Conservation (phyloP, 1,140 invertebrate genomes). For the Monochamus saltuarius region DNA sequence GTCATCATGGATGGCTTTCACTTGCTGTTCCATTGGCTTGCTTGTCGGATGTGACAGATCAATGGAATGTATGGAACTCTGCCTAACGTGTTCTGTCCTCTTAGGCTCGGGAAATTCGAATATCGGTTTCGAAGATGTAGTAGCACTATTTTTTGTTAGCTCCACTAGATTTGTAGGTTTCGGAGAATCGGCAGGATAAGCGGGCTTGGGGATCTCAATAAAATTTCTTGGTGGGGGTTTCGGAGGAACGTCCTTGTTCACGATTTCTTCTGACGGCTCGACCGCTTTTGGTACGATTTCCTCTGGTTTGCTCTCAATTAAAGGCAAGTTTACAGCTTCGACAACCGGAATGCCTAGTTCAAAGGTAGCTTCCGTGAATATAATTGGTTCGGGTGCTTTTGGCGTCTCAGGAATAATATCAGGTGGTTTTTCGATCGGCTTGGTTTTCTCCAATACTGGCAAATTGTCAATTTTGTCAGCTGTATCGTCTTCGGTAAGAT, state of each 20-base stretch:
- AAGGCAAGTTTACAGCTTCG: constrained; percentile 4
- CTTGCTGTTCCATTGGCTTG: not conserved
- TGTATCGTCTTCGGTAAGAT: constrained; percentile 57
- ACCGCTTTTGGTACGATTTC: constrained; percentile 10
- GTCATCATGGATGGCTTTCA: not conserved
- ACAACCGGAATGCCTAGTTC: constrained; percentile 41
- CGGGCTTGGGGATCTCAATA: constrained; percentile 40
- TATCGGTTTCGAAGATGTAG: constrained; percentile 17
- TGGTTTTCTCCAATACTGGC: constrained; percentile 1
- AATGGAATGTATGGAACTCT: constrained; percentile 17
- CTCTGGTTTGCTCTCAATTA: not conserved
- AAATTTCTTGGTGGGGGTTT: constrained; percentile 52
- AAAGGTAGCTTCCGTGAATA: constrained; percentile 36
- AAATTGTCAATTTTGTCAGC: constrained; percentile 22
- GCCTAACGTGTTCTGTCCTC: constrained; percentile 15
- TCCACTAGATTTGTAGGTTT: constrained; percentile 31
- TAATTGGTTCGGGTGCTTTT: not conserved
- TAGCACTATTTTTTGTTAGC: not conserved
- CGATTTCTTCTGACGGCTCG: constrained; percentile 21
- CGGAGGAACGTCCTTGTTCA: constrained; percentile 45
- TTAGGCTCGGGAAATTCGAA: constrained; percentile 38
- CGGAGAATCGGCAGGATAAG: constrained; percentile 38
- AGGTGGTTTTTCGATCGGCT: not conserved
- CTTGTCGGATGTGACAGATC: constrained; percentile 15
- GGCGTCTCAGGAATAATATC: constrained; percentile 3